Conservation (phyloP, 2,113 vertebrate species). For the Sialia sialis region DNA sequence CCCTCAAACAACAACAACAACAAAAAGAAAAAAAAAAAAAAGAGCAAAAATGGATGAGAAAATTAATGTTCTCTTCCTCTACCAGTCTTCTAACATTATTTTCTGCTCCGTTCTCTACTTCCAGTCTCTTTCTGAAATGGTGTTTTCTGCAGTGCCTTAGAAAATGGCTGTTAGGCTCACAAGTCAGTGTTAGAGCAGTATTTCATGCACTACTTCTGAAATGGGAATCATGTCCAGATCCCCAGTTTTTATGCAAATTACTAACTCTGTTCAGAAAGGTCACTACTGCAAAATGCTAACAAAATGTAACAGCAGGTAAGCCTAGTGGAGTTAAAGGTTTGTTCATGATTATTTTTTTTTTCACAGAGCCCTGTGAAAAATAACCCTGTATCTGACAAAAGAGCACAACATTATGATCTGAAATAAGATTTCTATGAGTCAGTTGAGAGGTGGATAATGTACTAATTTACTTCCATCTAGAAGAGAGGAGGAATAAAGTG, state of each 20-base stretch:
- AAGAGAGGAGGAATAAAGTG: neutral
- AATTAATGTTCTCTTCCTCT: neutral
- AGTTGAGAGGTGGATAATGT: constrained; percentile 34
- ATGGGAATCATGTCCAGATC: neutral
- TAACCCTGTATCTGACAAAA: neutral
- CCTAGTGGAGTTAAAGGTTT: neutral
- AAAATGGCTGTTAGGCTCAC: neutral
- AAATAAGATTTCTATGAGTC: constrained; percentile 52
- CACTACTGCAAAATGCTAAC: neutral
- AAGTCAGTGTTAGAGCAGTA: neutral
- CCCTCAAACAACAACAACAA: too few species aligned
- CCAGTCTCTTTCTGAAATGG: neutral
- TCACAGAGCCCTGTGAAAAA: neutral
- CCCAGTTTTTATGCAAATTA: constrained; percentile 13
- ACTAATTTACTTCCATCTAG: constrained; percentile 7
- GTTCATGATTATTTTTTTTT: neutral
- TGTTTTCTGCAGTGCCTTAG: neutral
- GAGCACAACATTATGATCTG: constrained; percentile 1
- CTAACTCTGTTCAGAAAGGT: neutral
- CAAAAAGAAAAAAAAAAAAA: too few species aligned
- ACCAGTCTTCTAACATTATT: neutral
- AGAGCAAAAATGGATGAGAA: neutral
- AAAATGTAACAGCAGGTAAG: neutral
- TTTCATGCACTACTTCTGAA: neutral
- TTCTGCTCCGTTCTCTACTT: neutral